phyloP scores from a whole-genome alignment of 1,140 invertebrate genomes.

The Pantala flavescens region DNA sequence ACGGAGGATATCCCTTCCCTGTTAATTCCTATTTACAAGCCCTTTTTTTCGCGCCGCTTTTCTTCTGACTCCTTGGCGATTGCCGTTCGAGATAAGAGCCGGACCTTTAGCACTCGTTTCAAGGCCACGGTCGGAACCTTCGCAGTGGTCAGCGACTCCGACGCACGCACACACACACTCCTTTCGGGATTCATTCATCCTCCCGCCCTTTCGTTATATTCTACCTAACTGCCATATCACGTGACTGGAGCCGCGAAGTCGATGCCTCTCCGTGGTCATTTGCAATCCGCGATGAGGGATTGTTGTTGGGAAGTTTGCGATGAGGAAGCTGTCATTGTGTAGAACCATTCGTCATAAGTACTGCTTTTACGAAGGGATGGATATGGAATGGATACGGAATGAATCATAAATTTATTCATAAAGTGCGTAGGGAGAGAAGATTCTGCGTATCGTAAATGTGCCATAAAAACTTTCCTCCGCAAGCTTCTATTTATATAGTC shows the following conservation, averaged over 20 bases:
- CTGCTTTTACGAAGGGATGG: too few relatives aligned
- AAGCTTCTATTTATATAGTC: too few relatives aligned
- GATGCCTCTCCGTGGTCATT: neutral
- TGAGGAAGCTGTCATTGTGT: too few relatives aligned
- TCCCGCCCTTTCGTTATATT: neutral
- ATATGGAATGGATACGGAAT: too few relatives aligned
- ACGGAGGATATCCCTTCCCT: neutral
- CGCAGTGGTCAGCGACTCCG: neutral
- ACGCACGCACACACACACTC: neutral
- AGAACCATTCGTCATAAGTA: too few relatives aligned
- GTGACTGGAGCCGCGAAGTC: neutral
- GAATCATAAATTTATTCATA: too few relatives aligned
- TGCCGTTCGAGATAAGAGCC: too few relatives aligned
- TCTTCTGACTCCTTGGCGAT: neutral
- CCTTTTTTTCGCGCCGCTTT: neutral
- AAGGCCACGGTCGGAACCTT: neutral
- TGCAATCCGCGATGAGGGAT: neutral
- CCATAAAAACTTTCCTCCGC: too few relatives aligned
- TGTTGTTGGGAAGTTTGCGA: neutral
- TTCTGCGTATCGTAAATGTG: too few relatives aligned
- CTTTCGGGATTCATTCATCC: neutral
- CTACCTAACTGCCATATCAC: neutral
- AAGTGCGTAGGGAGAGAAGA: too few relatives aligned
- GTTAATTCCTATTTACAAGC: neutral
- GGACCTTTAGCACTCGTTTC: neutral